Percentiles rank a stretch among this genome's conserved stretches.
phyloP scores from a whole-genome alignment of 2,888 invertebrate species.

The Andrena chrysosceles region DNA sequence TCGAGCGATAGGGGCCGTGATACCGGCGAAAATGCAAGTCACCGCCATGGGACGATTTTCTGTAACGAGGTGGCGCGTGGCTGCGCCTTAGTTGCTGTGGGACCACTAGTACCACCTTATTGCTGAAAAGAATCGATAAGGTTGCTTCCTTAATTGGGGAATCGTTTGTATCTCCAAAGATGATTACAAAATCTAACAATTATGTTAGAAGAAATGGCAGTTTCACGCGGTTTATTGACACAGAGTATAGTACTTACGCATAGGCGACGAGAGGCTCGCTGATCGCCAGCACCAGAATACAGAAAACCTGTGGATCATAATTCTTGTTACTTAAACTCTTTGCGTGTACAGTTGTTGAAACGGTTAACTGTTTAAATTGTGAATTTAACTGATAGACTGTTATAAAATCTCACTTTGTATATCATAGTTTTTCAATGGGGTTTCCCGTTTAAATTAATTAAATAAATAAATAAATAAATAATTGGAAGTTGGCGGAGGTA shows the following conservation, averaged over 20 bases:
- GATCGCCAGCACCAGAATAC: slow-evolving; percentile 73
- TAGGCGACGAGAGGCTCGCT: slow-evolving; percentile 72
- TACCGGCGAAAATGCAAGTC: slow-evolving; percentile 39
- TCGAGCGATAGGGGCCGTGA: slow-evolving; percentile 37
- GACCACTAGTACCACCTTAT: slow-evolving; percentile 75
- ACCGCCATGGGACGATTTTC: slow-evolving; percentile 54
- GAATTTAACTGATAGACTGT: no score
- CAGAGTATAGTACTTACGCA: slow-evolving; percentile 70
- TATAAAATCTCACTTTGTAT: no score
- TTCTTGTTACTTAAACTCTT: no score
- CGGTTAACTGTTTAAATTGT: no score
- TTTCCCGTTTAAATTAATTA: no score
- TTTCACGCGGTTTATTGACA: not conserved
- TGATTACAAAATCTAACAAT: not conserved
- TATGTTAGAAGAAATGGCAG: not conserved
- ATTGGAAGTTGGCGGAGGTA: not conserved
- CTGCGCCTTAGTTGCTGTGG: slow-evolving; percentile 76
- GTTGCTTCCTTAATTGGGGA: not conserved
- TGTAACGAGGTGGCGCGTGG: slow-evolving; percentile 55
- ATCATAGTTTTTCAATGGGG: no score
- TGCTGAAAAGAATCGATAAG: slow-evolving; percentile 57
- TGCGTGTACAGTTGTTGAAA: no score
- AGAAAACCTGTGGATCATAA: slow-evolving; percentile 61
- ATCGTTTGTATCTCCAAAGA: not conserved
- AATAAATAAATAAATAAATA: no score